Conservation (phyloP, 2,888 invertebrate genomes). For the Hyppa rectilinea region DNA sequence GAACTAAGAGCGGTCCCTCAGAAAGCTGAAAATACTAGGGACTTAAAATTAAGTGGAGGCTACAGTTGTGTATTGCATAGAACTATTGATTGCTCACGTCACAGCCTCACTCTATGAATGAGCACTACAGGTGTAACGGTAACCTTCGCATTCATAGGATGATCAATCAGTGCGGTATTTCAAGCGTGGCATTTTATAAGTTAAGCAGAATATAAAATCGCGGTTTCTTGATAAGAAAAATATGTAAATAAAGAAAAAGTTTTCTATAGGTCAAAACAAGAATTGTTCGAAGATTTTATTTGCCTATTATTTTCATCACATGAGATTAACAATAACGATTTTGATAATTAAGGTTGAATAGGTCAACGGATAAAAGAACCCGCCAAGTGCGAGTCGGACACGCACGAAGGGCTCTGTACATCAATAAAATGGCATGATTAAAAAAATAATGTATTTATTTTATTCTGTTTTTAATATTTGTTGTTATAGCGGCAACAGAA, state of each 20-base stretch:
- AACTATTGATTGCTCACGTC: conserved; percentile 2
- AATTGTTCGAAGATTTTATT: background rate
- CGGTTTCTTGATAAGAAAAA: background rate
- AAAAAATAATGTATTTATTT: no score
- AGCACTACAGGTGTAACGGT: background rate
- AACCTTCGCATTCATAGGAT: background rate
- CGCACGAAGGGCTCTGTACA: no score
- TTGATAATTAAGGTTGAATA: background rate
- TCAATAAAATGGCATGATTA: no score
- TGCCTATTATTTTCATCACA: background rate
- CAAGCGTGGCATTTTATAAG: background rate
- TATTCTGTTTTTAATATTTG: no score
- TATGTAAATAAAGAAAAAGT: no score
- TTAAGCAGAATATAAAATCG: background rate
- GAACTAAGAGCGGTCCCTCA: no score
- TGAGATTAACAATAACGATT: no score
- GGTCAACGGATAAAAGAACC: background rate
- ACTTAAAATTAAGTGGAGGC: background rate
- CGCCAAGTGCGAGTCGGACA: no score
- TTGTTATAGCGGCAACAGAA: no score
- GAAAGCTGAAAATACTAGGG: background rate
- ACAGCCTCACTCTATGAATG: conserved; percentile 15
- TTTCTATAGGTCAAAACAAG: background rate
- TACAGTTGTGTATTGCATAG: background rate
- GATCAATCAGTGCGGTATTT: background rate